phyloP scores from a whole-genome alignment of 2,113 vertebrate species.

The Emydocephalus ijimae region DNA sequence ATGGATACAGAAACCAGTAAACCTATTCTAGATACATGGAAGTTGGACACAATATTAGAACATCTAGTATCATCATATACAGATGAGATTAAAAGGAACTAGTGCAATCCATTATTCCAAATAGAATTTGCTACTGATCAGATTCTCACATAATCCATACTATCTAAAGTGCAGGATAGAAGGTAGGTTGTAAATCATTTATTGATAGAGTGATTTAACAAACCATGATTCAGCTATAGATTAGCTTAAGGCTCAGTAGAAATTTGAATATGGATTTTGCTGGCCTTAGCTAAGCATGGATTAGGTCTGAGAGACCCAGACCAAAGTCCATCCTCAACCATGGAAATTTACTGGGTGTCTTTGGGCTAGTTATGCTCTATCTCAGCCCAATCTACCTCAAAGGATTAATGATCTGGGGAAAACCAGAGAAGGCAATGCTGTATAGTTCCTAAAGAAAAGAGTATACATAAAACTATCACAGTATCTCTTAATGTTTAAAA shows the following conservation, averaged over 20 bases:
- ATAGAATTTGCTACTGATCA: background rate
- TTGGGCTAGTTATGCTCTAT: background rate
- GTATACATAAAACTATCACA: background rate
- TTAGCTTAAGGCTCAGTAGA: background rate
- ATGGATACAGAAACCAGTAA: background rate
- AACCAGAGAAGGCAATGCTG: background rate
- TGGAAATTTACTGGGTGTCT: background rate
- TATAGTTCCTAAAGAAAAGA: background rate
- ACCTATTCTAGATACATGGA: background rate
- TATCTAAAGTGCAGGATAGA: background rate
- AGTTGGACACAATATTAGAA: background rate
- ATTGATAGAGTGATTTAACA: background rate
- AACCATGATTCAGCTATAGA: background rate
- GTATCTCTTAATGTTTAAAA: background rate
- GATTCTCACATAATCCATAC: background rate
- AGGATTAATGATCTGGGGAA: background rate
- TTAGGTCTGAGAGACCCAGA: background rate
- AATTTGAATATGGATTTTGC: background rate
- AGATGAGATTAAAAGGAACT: background rate
- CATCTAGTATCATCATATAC: background rate
- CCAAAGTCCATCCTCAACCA: background rate
- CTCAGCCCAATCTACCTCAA: background rate
- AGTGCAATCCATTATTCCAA: background rate
- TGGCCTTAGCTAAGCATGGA: background rate
- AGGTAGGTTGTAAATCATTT: background rate